phyloP scores from a whole-genome alignment of 2,888 invertebrate species.

The Melangyna quadrimaculata region DNA sequence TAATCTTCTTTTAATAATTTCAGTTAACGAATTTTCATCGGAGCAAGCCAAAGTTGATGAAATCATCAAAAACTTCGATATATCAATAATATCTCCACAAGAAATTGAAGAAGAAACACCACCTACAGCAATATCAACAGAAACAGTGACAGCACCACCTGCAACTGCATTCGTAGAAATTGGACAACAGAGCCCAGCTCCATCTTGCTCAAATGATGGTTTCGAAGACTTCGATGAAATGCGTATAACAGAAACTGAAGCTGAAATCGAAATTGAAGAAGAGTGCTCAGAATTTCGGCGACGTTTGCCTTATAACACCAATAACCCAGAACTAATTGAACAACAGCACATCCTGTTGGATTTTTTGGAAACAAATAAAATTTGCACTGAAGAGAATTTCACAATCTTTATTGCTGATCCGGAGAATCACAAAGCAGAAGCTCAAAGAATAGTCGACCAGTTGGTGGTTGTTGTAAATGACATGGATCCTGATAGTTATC shows the following conservation, averaged over 20 bases:
- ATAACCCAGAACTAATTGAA: slow-evolving; percentile 77
- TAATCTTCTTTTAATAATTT: slow-evolving; percentile 39
- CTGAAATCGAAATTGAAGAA: slow-evolving; percentile 55
- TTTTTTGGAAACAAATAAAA: slow-evolving; percentile 79
- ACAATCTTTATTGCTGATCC: slow-evolving; percentile 79
- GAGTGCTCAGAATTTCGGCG: slow-evolving; percentile 75
- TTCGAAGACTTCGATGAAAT: slow-evolving; percentile 41
- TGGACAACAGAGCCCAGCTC: slow-evolving; percentile 28
- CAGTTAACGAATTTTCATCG: slow-evolving; percentile 76
- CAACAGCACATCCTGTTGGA: slow-evolving; percentile 78
- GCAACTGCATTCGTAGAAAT: neutral
- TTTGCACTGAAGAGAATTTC: slow-evolving; percentile 80
- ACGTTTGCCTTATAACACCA: slow-evolving; percentile 78
- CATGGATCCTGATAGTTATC: slow-evolving; percentile 72
- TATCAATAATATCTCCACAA: slow-evolving; percentile 73
- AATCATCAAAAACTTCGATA: slow-evolving; percentile 77
- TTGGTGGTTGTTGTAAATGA: slow-evolving; percentile 74
- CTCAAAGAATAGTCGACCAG: slow-evolving; percentile 77
- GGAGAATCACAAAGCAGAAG: slow-evolving; percentile 78
- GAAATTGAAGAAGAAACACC: slow-evolving; percentile 17
- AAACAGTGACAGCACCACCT: neutral
- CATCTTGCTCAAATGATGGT: slow-evolving; percentile 48
- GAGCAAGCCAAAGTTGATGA: slow-evolving; percentile 79
- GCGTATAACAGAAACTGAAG: slow-evolving; percentile 33
- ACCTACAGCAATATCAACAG: neutral